phyloP scores from a whole-genome alignment of 2,113 vertebrate species.

The Siphamia tubifer region DNA sequence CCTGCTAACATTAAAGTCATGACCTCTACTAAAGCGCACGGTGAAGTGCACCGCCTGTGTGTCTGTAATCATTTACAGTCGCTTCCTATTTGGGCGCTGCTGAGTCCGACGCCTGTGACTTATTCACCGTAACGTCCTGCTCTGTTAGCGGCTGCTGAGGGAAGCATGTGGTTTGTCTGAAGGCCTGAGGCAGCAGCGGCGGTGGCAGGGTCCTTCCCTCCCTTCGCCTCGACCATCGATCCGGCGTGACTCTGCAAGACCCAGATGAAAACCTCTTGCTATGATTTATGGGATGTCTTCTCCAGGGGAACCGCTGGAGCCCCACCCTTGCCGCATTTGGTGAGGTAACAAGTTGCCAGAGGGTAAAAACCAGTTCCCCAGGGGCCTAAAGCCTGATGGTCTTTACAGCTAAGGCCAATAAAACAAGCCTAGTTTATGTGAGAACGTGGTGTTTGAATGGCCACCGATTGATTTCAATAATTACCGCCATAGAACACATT shows the following conservation, averaged over 20 bases:
- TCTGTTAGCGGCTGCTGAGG: constrained; percentile 45
- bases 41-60: background rate
- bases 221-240: constrained; percentile 51
- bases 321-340: constrained; percentile 8
- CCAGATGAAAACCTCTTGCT: constrained; percentile 61
- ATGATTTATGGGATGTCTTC: constrained; percentile 72
- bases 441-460: background rate
- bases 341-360: constrained; percentile 5
- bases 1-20: background rate
- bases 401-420: background rate
- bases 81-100: background rate
- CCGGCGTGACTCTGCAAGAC: constrained; percentile 63
- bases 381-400: constrained; percentile 8
- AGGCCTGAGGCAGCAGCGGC: constrained; percentile 21
- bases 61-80: background rate
- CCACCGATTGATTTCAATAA: background rate
- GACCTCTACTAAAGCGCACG: background rate
- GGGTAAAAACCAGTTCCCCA: constrained; percentile 12
- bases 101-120: constrained; percentile 4
- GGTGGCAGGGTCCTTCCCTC: constrained; percentile 9
- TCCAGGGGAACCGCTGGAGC: constrained; percentile 24
- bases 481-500: background rate
- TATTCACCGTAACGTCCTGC: constrained; percentile 15
- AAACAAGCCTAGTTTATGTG: background rate
- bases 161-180: constrained; percentile 36